Evolutionary conservation across 2,113 vertebrate species (phyloP).

Genomic region (Leuciscus idus): DNA sequence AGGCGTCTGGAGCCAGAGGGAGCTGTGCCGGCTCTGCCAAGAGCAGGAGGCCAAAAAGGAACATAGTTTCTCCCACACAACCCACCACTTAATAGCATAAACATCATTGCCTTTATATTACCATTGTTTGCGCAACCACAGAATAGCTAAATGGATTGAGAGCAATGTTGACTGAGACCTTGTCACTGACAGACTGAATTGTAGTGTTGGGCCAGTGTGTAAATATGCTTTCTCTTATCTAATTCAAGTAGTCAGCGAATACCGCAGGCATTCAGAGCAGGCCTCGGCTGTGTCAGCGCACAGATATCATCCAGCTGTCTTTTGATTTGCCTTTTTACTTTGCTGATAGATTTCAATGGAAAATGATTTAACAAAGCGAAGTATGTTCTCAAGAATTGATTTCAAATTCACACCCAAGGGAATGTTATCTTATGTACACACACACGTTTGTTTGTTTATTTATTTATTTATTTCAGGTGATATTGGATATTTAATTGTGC

Average conservation of each 20-base stretch:
- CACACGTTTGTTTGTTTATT: neutral
- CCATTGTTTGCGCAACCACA: constrained; percentile 28
- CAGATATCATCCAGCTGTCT: constrained; percentile 86
- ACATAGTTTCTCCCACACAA: constrained; percentile 36
- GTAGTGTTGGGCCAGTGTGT: constrained; percentile 30
- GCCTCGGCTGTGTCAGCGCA: constrained; percentile 45
- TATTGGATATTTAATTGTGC: neutral
- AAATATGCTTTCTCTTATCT: constrained; percentile 49
- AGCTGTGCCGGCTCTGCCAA: constrained; percentile 47
- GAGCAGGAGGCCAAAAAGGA: constrained; percentile 35
- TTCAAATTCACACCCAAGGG: neutral
- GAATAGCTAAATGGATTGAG: constrained; percentile 24
- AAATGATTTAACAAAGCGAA: constrained; percentile 80
- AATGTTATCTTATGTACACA: neutral
- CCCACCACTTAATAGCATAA: constrained; percentile 37
- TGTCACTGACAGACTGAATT: constrained; percentile 30
- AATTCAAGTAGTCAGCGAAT: constrained; percentile 30
- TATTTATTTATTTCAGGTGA: neutral
- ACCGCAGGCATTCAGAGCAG: neutral
- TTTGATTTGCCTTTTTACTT: constrained; percentile 83
- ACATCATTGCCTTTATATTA: constrained; percentile 15
- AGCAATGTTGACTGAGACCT: constrained; percentile 39
- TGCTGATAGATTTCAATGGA: constrained; percentile 86
- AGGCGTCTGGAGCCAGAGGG: constrained; percentile 62
- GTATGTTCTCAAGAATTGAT: constrained; percentile 26